These are phyloP conservation scores for Drymodes brunneopygia DNA, from an alignment of 2,113 vertebrate species.

Conservation along the genomic window DNA sequence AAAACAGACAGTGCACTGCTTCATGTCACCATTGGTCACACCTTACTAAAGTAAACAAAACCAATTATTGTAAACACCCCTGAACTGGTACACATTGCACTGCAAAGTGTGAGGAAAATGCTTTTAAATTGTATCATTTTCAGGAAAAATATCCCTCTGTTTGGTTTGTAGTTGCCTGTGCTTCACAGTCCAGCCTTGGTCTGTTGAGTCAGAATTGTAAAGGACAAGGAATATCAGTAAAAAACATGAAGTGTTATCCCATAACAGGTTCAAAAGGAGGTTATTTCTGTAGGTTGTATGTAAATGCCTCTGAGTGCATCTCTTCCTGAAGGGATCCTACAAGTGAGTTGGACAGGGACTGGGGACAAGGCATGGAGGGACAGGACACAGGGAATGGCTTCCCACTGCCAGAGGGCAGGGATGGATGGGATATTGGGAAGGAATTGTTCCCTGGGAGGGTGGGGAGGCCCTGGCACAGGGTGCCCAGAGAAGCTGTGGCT, in stretches of 20 bases:
- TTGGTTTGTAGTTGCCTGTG: neutral
- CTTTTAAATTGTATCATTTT: neutral
- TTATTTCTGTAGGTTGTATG: neutral
- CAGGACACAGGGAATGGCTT: neutral
- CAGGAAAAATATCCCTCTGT: neutral
- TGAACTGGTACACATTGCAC: neutral
- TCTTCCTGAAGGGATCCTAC: neutral
- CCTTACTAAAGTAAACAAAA: conserved; percentile 1
- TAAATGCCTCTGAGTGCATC: neutral
- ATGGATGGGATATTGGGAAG: neutral
- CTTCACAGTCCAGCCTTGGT: neutral
- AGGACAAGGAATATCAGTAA: neutral
- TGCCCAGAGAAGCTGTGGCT: neutral
- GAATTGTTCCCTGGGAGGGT: neutral
- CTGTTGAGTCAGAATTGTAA: neutral
- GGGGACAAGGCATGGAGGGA: accelerated
- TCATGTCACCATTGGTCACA: neutral
- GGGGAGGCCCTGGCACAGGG: neutral
- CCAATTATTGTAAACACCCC: neutral
- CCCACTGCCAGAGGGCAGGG: neutral
- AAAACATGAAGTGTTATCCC: neutral
- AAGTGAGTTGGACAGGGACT: neutral
- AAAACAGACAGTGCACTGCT: neutral
- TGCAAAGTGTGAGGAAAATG: neutral
- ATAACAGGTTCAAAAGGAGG: neutral